Percentiles rank a stretch among this genome's conserved stretches.
These are phyloP conservation scores for Lycophotia porphyrea DNA, from an alignment of 2,888 invertebrate species.

Conservation along the genomic window DNA sequence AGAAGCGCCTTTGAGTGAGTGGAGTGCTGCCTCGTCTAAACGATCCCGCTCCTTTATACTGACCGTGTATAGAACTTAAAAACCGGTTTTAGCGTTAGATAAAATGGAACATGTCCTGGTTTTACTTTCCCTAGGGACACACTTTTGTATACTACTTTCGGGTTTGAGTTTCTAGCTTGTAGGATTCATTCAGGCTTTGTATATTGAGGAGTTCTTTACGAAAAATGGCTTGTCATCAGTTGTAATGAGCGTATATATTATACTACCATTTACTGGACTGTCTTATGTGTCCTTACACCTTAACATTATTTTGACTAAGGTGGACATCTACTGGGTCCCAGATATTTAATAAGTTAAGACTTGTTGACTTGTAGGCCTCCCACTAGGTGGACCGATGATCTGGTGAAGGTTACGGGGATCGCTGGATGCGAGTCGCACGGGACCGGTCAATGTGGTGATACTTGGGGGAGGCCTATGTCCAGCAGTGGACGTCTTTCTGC, in stretches of 20 bases:
- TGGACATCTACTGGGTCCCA: no score
- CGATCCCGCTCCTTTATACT: constrained; percentile 5
- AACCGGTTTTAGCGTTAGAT: constrained; percentile 14
- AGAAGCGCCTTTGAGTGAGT: constrained; percentile 31
- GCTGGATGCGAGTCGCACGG: no score
- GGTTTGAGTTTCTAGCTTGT: not conserved
- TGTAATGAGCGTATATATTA: not conserved
- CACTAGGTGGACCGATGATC: no score
- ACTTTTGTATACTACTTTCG: not conserved
- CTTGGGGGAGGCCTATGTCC: no score
- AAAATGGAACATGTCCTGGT: constrained; percentile 27
- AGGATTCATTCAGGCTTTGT: not conserved
- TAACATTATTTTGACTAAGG: no score
- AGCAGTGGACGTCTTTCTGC: no score
- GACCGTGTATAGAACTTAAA: not conserved
- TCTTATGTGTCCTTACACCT: no score
- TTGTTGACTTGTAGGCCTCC: no score
- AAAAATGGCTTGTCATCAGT: not conserved
- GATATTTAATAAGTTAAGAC: not conserved
- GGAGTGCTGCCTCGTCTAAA: constrained; percentile 17
- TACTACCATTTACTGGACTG: not conserved
- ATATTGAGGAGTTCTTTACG: not conserved
- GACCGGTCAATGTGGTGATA: no score
- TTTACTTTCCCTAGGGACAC: not conserved
- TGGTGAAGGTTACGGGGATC: no score